phyloP scores from a whole-genome alignment of 2,113 vertebrate genomes.

The Prinia subflava region DNA sequence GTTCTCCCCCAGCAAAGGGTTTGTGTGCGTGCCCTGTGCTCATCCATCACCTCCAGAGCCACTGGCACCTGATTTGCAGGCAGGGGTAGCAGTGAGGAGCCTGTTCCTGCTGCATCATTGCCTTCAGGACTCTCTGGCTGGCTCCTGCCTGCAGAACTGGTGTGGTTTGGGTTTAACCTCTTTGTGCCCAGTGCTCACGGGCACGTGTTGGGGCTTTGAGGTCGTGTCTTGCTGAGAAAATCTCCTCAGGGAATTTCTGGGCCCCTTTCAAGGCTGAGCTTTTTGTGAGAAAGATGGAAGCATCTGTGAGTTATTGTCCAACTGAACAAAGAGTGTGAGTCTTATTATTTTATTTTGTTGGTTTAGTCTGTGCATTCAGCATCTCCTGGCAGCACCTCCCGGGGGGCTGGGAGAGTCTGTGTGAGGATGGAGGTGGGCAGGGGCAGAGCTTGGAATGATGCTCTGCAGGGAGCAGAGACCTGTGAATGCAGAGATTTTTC shows the following conservation, averaged over 20 bases:
- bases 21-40: rapidly evolving
- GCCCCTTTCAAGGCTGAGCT: neutral
- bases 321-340: neutral
- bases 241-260: neutral
- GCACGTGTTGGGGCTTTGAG: rapidly evolving
- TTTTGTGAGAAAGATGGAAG: neutral
- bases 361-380: neutral
- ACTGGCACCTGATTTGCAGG: neutral
- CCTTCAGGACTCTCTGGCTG: neutral
- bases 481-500: neutral
- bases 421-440: neutral
- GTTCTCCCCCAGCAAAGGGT: neutral
- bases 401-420: neutral
- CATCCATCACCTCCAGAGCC: neutral
- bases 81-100: neutral
- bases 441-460: neutral
- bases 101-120: neutral
- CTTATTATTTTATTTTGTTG: neutral
- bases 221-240: neutral
- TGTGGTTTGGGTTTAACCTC: neutral
- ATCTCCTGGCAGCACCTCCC: neutral
- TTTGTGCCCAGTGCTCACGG: rapidly evolving
- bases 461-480: neutral
- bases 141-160: neutral
- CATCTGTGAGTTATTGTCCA: neutral